phyloP scores from a whole-genome alignment of 2,888 invertebrate species.

The Muscina levida region DNA sequence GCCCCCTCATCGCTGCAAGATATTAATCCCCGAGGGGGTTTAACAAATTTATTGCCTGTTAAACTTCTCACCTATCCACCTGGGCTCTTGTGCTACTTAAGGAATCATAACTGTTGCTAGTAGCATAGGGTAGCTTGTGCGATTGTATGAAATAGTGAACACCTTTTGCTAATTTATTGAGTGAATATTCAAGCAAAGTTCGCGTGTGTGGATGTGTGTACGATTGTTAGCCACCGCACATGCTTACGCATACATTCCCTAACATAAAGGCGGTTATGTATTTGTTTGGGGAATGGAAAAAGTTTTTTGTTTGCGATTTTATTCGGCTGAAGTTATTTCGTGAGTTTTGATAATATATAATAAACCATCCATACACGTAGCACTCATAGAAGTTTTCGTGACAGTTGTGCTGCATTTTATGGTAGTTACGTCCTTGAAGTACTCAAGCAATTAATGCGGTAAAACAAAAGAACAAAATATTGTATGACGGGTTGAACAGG shows the following conservation, averaged over 20 bases:
- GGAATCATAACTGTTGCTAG: neutral
- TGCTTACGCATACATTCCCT: slow-evolving; percentile 4
- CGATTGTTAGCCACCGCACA: slow-evolving; percentile 1
- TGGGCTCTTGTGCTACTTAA: neutral
- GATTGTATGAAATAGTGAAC: slow-evolving; percentile 32
- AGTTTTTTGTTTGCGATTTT: neutral
- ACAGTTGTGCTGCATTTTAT: slow-evolving; percentile 46
- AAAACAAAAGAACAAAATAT: neutral
- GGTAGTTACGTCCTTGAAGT: slow-evolving; percentile 39
- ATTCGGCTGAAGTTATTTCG: slow-evolving; percentile 28
- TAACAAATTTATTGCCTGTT: no score
- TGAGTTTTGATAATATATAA: slow-evolving; percentile 45
- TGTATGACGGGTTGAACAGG: no score
- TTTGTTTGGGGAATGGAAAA: slow-evolving; percentile 5
- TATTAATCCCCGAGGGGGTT: no score
- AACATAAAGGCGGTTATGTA: neutral
- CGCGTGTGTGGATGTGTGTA: neutral
- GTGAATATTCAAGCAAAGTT: slow-evolving; percentile 35
- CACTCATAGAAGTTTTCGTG: slow-evolving; percentile 38
- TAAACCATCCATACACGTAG: neutral
- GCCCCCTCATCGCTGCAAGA: no score
- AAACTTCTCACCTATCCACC: no score
- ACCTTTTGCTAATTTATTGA: slow-evolving; percentile 49
- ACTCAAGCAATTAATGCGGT: slow-evolving; percentile 30
- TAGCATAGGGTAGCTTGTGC: slow-evolving; percentile 1